Conservation (phyloP, 2,797 vertebrate species). For the Nannoperca australis region DNA sequence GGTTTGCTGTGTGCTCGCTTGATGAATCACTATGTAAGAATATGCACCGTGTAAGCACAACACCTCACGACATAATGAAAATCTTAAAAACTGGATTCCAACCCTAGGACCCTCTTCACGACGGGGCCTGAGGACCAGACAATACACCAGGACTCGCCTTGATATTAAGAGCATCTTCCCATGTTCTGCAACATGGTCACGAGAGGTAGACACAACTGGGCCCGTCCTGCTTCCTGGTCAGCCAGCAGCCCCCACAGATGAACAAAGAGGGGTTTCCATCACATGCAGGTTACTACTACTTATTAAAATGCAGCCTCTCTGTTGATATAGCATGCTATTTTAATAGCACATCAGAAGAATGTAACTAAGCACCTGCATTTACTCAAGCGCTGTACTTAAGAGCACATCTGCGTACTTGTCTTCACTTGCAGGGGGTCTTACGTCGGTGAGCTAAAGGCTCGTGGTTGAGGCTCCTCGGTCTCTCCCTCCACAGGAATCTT, state of each 20-base stretch:
- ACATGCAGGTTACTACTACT: no score
- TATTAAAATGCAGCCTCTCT: no score
- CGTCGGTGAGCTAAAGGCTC: no score
- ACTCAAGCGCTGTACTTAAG: neutral
- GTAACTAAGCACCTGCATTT: no score
- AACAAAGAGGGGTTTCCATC: neutral
- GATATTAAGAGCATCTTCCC: no score
- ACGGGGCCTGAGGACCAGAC: neutral
- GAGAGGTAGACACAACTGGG: neutral
- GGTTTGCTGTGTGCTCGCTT: no score
- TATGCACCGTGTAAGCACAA: neutral
- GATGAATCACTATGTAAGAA: neutral
- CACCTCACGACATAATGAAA: neutral
- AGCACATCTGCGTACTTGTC: neutral
- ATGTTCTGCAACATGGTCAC: no score
- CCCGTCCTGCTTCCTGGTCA: neutral
- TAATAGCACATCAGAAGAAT: no score
- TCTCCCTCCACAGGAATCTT: no score
- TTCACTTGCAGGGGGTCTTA: neutral
- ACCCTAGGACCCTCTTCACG: neutral
- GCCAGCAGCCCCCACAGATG: neutral
- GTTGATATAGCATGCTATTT: no score
- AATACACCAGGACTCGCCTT: neutral
- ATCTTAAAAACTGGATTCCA: no score
- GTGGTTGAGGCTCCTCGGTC: no score